A percentile compares a stretch with the other conserved stretches of the same genome.
These are phyloP conservation scores for Gnatocerus cornutus DNA, from an alignment of 2,888 invertebrate species.

Conservation along the genomic window DNA sequence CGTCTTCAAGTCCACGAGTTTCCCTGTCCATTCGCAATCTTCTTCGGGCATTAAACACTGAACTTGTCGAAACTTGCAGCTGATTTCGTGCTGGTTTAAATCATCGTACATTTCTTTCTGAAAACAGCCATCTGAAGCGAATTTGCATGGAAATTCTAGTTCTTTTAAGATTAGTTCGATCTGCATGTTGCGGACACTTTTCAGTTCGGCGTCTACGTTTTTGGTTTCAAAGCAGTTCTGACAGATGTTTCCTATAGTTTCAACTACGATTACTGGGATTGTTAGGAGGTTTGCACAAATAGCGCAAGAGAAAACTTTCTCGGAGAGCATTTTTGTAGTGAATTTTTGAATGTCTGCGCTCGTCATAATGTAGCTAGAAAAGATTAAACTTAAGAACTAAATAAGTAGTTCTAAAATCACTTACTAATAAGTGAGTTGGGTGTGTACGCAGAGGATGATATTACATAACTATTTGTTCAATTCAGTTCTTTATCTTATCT, in stretches of 20 bases:
- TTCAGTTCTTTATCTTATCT: no score
- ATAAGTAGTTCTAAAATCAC: no score
- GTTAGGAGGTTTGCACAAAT: no score
- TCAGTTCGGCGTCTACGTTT: background rate
- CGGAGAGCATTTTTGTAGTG: constrained; percentile 2
- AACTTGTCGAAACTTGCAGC: no score
- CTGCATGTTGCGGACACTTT: constrained; percentile 1
- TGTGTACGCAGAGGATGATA: no score
- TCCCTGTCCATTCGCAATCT: constrained; percentile 7
- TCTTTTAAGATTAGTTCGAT: constrained; percentile 1
- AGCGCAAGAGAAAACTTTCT: constrained; percentile 1
- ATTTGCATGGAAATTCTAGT: constrained; percentile 8
- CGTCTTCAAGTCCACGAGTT: background rate
- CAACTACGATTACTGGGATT: background rate
- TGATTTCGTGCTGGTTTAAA: no score
- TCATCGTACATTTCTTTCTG: no score
- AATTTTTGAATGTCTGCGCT: background rate
- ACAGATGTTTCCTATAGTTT: constrained; percentile 14
- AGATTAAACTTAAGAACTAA: no score
- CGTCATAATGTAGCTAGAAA: no score
- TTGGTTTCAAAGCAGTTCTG: background rate
- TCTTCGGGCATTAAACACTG: constrained; percentile 1
- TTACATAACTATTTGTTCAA: no score
- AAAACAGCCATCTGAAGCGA: no score
- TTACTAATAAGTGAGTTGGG: no score